Evolutionary conservation across 2,797 vertebrate species (phyloP).

Genomic region (Sebastes diploproa): DNA sequence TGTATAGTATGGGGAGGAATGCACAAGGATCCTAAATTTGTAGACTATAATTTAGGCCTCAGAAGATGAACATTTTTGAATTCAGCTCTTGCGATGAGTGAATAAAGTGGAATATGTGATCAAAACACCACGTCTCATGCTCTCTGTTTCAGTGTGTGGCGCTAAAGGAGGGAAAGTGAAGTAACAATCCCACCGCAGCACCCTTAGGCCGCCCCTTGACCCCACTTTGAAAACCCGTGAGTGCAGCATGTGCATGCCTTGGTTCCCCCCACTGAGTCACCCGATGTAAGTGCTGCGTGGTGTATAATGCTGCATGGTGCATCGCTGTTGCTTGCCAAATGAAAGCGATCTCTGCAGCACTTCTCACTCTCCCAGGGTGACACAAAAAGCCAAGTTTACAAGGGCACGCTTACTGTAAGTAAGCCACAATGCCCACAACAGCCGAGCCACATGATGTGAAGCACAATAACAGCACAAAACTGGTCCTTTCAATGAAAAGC

Average conservation of each 20-base stretch:
- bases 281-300: slow-evolving; percentile 42
- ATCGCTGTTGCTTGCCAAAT: slow-evolving; percentile 38
- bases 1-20: not conserved
- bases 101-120: slow-evolving; percentile 11
- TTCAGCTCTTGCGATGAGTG: not conserved
- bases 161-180: slow-evolving; percentile 21
- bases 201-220: slow-evolving; percentile 36
- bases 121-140: not conserved
- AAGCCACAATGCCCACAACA: not conserved
- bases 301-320: slow-evolving; percentile 36
- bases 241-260: slow-evolving; percentile 43
- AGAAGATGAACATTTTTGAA: not conserved
- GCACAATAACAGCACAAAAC: not conserved
- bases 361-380: slow-evolving; percentile 27
- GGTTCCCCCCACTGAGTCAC: slow-evolving; percentile 63
- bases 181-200: not conserved
- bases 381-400: slow-evolving; percentile 17
- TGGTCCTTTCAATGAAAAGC: not conserved
- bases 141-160: not conserved
- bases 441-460: slow-evolving; percentile 4
- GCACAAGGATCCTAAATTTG: not conserved
- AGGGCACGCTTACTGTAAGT: not conserved
- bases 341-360: slow-evolving; percentile 43
- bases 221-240: slow-evolving; percentile 57
- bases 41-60: not conserved